Conservation (phyloP, 2,113 vertebrate genomes). For the Eulemur rufifrons region DNA sequence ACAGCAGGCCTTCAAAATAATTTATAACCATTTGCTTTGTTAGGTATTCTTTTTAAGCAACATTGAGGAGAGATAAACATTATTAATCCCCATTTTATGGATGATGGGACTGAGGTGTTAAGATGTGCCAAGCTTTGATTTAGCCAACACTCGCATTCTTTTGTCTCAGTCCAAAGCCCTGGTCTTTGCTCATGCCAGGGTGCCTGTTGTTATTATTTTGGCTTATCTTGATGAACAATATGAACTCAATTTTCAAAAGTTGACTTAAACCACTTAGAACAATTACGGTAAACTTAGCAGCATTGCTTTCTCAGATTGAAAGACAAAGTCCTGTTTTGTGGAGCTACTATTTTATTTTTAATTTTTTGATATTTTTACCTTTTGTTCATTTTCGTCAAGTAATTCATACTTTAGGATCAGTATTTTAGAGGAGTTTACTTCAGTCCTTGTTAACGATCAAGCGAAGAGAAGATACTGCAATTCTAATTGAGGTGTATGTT, state of each 20-base stretch:
- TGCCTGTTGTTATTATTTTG: background rate
- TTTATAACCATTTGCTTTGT: slow-evolving; percentile 57
- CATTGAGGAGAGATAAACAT: background rate
- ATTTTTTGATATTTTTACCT: background rate
- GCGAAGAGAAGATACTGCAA: background rate
- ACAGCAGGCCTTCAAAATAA: slow-evolving; percentile 49
- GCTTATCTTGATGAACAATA: background rate
- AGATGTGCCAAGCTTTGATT: slow-evolving; percentile 2
- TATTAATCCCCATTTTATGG: slow-evolving; percentile 66
- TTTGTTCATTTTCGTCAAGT: background rate
- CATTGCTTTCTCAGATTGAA: background rate
- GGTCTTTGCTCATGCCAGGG: background rate
- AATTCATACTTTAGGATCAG: background rate
- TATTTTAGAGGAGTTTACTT: background rate
- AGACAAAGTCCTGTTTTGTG: background rate
- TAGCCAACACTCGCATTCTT: slow-evolving; percentile 33
- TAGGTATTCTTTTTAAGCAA: slow-evolving; percentile 37
- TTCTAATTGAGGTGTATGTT: background rate
- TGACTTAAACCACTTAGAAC: background rate
- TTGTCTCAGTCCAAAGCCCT: background rate
- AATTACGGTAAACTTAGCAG: background rate
- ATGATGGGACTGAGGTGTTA: slow-evolving; percentile 59
- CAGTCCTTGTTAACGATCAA: background rate
- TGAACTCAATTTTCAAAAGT: background rate
- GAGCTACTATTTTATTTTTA: background rate